These are phyloP conservation scores for Pelmatolapia mariae DNA, from an alignment of 2,113 vertebrate species.

Conservation along the genomic window DNA sequence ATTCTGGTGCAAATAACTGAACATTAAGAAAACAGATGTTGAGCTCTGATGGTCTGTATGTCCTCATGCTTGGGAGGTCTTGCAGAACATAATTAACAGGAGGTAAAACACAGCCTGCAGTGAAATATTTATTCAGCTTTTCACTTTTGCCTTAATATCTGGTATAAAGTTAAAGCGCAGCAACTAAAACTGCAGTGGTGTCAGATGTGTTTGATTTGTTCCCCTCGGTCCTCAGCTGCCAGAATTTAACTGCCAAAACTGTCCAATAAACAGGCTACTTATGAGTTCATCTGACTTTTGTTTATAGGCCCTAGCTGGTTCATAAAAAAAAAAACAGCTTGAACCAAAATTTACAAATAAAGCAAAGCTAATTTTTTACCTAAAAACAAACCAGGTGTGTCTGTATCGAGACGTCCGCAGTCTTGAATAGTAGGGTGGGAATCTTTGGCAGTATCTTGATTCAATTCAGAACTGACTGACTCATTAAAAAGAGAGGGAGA, in stretches of 20 bases:
- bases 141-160: neutral
- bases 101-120: neutral
- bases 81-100: slow-evolving; percentile 9
- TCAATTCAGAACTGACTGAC: neutral
- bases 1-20: neutral
- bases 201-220: slow-evolving; percentile 3
- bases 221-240: neutral
- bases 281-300: slow-evolving; percentile 16
- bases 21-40: neutral
- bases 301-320: slow-evolving; percentile 11
- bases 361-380: neutral
- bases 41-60: neutral
- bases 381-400: neutral
- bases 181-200: neutral
- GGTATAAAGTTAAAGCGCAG: neutral
- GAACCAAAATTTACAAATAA: neutral
- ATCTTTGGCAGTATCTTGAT: neutral
- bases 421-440: neutral
- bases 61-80: slow-evolving; percentile 20
- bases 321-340: neutral
- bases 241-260: neutral
- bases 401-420: neutral
- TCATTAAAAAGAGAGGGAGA: neutral
- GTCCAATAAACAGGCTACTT: slow-evolving; percentile 16
- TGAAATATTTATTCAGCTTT: neutral